These are phyloP conservation scores for Anarrhichthys ocellatus DNA, from an alignment of 2,113 vertebrate genomes.

Conservation along the genomic window DNA sequence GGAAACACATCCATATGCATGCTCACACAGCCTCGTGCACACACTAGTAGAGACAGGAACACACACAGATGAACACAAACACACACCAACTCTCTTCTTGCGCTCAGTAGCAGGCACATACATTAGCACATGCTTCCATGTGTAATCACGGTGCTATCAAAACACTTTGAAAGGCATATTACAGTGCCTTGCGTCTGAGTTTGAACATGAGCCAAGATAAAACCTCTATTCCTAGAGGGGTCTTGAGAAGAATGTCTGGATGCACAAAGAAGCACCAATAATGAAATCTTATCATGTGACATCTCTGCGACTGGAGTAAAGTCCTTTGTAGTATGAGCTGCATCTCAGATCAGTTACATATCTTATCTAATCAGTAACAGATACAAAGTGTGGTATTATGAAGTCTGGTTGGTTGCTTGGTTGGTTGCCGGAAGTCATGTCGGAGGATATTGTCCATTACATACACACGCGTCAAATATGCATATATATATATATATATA, in stretches of 20 bases:
- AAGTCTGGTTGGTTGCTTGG: conserved; percentile 2
- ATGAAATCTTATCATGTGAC: conserved; percentile 52
- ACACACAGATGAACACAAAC: conserved; percentile 46
- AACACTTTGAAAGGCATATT: conserved; percentile 63
- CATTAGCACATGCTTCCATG: conserved; percentile 50
- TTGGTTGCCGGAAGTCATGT: conserved; percentile 8
- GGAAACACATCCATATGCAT: conserved; percentile 69
- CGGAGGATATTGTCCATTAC: conserved; percentile 16
- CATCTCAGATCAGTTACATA: conserved; percentile 47
- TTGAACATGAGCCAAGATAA: conserved; percentile 50
- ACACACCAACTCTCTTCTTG: conserved; percentile 26
- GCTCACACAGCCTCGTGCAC: conserved; percentile 52
- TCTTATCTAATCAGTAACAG: conserved; percentile 32
- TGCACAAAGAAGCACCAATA: conserved; percentile 32
- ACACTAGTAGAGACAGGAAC: conserved; percentile 37
- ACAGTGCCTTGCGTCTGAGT: conserved; percentile 38
- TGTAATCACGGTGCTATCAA: conserved; percentile 64
- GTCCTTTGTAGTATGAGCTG: conserved; percentile 39
- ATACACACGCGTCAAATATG: not conserved
- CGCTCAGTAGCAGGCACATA: conserved; percentile 47
- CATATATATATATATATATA: no score
- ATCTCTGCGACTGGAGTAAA: conserved; percentile 13
- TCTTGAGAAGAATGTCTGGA: conserved; percentile 35
- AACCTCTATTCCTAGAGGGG: conserved; percentile 29
- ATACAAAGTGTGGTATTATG: conserved; percentile 38